phyloP scores from a whole-genome alignment of 2,888 invertebrate species.

The Drosophila austrosaltans region DNA sequence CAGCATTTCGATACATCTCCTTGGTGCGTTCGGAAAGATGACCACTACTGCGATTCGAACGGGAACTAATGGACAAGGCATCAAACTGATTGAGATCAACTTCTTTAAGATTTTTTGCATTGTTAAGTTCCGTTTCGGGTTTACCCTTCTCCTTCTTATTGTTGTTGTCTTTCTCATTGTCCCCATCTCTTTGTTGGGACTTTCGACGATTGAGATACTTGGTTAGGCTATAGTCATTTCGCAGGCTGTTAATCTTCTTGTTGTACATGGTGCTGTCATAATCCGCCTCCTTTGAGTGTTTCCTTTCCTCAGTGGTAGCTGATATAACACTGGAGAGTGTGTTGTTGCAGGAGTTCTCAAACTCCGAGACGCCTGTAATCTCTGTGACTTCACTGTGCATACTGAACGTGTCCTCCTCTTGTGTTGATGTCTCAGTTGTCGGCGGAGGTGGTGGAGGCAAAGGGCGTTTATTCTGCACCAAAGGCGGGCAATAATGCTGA shows the following conservation, averaged over 20 bases:
- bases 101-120: constrained; percentile 63
- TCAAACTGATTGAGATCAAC: constrained; percentile 81
- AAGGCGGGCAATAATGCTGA: constrained; percentile 64
- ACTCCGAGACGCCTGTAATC: constrained; percentile 81
- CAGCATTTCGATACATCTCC: constrained; percentile 82
- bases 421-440: constrained; percentile 21
- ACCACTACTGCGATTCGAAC: constrained; percentile 81
- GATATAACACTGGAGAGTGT: constrained; percentile 73
- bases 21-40: constrained; percentile 82
- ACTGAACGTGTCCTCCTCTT: constrained; percentile 81
- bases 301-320: constrained; percentile 48
- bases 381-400: constrained; percentile 83
- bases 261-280: constrained; percentile 74
- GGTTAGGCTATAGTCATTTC: constrained; percentile 81
- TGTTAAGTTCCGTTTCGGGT: constrained; percentile 54
- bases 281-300: constrained; percentile 50
- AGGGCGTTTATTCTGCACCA: constrained; percentile 60
- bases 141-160: constrained; percentile 40
- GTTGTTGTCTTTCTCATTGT: constrained; percentile 32
- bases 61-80: constrained; percentile 81
- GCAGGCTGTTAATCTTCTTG: constrained; percentile 78
- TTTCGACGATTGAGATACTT: constrained; percentile 82
- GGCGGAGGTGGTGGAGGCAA: constrained; percentile 53
- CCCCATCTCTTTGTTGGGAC: constrained; percentile 61
- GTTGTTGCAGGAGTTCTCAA: constrained; percentile 76